These are phyloP conservation scores for Alectura lathami DNA, from an alignment of 2,113 vertebrate genomes.

Conservation along the genomic window DNA sequence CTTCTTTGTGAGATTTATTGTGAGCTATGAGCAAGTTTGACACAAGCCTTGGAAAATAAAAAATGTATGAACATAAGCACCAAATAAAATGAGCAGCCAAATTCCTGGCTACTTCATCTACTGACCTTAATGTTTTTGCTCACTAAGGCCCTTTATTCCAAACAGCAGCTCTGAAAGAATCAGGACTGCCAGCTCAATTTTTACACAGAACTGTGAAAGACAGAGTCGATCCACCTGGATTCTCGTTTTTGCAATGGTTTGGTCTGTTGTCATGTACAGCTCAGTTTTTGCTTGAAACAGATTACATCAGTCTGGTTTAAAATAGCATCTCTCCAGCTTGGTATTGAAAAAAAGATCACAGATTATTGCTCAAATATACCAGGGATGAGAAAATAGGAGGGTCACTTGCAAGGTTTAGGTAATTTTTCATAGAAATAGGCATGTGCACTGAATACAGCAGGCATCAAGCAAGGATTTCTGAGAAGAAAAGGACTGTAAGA, in stretches of 20 bases:
- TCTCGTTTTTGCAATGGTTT: background rate
- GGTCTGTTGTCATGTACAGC: background rate
- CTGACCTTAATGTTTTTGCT: conserved; percentile 22
- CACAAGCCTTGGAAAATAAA: conserved; percentile 34
- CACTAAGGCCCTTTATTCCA: conserved; percentile 52
- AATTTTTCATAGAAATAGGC: too few species aligned
- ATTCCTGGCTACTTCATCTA: conserved; percentile 25
- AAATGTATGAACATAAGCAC: conserved; percentile 16
- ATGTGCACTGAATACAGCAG: background rate
- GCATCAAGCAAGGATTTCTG: background rate
- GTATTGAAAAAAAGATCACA: background rate
- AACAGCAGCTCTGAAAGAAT: conserved; percentile 5
- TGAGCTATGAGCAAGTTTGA: conserved; percentile 23
- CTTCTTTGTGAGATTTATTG: conserved; percentile 63
- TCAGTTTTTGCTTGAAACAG: conserved; percentile 1
- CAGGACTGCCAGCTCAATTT: conserved; percentile 8
- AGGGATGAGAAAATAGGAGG: background rate
- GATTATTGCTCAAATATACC: background rate
- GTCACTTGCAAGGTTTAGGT: background rate
- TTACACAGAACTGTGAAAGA: background rate
- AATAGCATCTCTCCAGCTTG: background rate
- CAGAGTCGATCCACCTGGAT: conserved; percentile 39
- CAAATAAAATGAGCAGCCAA: conserved; percentile 64
- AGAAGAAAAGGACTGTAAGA: background rate
- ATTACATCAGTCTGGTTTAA: background rate